Conservation (phyloP, 2,113 vertebrate genomes). For the Emydocephalus ijimae region DNA sequence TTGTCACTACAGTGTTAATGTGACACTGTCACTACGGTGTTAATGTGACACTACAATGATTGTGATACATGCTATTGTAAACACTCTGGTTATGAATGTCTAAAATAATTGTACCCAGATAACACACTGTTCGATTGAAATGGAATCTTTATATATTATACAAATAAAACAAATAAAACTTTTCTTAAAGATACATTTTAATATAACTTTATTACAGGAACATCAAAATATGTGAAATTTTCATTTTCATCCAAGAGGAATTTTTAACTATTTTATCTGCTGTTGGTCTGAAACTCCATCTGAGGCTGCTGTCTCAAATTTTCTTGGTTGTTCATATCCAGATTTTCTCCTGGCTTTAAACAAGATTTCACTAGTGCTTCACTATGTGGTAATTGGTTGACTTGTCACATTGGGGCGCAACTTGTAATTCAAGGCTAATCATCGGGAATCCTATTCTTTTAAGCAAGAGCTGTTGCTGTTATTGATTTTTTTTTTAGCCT, state of each 20-base stretch:
- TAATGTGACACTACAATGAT: no score
- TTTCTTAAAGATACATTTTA: background rate
- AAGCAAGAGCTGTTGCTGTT: background rate
- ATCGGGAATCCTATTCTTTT: background rate
- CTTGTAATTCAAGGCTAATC: background rate
- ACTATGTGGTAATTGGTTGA: background rate
- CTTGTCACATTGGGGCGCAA: background rate
- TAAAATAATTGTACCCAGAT: no score
- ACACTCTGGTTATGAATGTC: no score
- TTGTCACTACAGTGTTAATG: no score
- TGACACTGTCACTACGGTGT: no score
- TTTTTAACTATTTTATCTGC: background rate
- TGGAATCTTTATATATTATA: no score
- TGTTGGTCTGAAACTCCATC: background rate
- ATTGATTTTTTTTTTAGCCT: slow-evolving; percentile 18
- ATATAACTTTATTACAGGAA: background rate
- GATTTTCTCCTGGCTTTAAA: background rate
- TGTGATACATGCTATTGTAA: no score
- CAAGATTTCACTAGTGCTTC: background rate
- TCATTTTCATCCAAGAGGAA: background rate
- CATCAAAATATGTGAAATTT: background rate
- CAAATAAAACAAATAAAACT: no score
- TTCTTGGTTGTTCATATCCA: background rate
- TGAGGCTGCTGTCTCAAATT: background rate
- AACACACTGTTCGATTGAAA: no score